A percentile compares a stretch with the other conserved stretches of the same genome.
Conservation (phyloP, 2,113 vertebrate species). For the Paramisgurnus dabryanus region DNA sequence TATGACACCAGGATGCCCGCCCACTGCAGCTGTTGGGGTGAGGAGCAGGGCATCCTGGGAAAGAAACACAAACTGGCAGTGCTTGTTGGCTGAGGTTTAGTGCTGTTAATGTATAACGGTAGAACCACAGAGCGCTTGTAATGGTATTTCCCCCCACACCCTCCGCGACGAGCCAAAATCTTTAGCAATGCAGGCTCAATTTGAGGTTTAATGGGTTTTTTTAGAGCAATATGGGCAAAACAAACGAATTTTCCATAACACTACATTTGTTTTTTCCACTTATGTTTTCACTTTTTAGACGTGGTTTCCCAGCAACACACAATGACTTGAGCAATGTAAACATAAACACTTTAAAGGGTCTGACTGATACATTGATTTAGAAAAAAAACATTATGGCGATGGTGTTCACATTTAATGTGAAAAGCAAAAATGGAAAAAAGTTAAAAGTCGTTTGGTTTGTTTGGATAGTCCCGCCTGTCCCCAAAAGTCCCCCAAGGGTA, state of each 20-base stretch:
- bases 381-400: conserved; percentile 1
- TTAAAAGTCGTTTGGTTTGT: not conserved
- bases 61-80: conserved; percentile 40
- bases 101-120: conserved; percentile 33
- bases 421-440: not conserved
- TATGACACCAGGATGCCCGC: conserved; percentile 7
- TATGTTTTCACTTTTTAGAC: conserved; percentile 31
- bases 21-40: conserved; percentile 44
- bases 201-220: conserved; percentile 22
- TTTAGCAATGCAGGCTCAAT: conserved; percentile 3
- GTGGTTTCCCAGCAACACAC: conserved; percentile 18
- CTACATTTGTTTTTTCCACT: conserved; percentile 11
- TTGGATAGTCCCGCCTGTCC: not conserved
- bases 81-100: conserved; percentile 25
- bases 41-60: conserved; percentile 48
- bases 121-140: conserved; percentile 1
- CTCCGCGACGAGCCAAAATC: not conserved
- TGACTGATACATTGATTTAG: conserved; percentile 6
- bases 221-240: conserved; percentile 16
- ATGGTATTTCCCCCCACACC: conserved; percentile 29
- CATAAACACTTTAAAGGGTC: not conserved
- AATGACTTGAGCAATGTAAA: not conserved
- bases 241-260: conserved; percentile 21
- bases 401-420: not conserved
- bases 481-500: conserved; percentile 13